phyloP scores from a whole-genome alignment of 1,140 invertebrate species.

The Neodiprion fabricii region DNA sequence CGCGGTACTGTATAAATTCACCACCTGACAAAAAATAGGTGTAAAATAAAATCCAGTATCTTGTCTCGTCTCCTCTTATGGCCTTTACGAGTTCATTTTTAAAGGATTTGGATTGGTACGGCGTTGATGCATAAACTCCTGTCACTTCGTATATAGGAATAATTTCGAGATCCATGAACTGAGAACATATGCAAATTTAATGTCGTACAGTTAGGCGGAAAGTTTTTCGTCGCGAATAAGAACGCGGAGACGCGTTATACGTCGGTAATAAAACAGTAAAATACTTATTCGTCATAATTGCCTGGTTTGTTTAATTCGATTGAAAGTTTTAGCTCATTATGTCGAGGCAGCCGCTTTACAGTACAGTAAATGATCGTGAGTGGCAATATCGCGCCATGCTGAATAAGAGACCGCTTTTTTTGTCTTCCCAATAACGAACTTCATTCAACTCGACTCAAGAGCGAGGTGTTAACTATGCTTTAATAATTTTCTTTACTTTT shows the following conservation, averaged over 20 bases:
- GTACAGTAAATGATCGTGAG: neutral
- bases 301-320: neutral
- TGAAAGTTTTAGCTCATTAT: neutral
- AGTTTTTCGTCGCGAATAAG: too few species aligned
- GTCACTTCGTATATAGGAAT: too few species aligned
- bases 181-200: too few species aligned
- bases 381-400: slow-evolving; percentile 14
- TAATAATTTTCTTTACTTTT: slow-evolving; percentile 18
- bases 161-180: too few species aligned
- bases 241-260: too few species aligned
- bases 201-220: too few species aligned
- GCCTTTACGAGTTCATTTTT: neutral
- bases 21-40: too few species aligned
- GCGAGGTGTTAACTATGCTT: neutral
- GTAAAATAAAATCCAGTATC: neutral
- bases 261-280: too few species aligned
- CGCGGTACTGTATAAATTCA: too few species aligned
- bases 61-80: neutral
- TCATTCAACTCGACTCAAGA: neutral
- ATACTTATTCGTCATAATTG: neutral
- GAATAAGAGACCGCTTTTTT: slow-evolving; percentile 14
- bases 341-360: neutral
- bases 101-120: neutral
- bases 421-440: slow-evolving; percentile 16
- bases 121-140: neutral